Base-by-base conservation (phyloP, 2,888 invertebrate genomes). In the Argyra leucocephala region DNA sequence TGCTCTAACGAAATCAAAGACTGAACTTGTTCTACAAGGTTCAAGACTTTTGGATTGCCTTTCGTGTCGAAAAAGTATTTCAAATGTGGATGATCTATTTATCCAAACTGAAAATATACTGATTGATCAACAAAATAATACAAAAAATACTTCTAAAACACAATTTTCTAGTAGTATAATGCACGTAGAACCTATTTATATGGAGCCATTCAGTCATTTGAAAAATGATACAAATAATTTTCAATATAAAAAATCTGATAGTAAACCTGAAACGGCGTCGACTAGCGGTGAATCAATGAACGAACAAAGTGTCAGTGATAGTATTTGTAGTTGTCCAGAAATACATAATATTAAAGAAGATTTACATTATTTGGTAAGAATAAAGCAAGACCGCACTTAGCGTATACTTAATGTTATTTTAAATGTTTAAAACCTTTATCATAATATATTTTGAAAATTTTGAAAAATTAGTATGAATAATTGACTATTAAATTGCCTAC, bases 301-400 rank as follows among this genome's bases (percentile, higher is more conserved):
- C 64, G 67, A 67, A 60, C 66, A 66, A 57, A 64, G 67, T 62
- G 64, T 66, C 1, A 65, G 31, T 22, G 23, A 63, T 62, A 67
- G 67, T 24, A 65, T 67, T 36, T 72, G 72, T 61, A 69, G 66
- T 62, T 73, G 72, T 62, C 70, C 70, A 18, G 71, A 71, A 65
- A 66, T 70, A 62, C 71, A 72, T 66, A 65, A 66, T 62, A 69
- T 67, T 65, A 66, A 65, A 48, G 65, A 66, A 62, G 73, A 73
- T 66, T 66, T 71, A 64, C 73, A 73, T 69, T 73, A 73, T 66
- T 68, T 73, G 72, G 73, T 73, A 65, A 71, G 71, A n/a, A n/a
- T n/a, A n/a, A n/a, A n/a, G n/a, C n/a, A n/a, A n/a, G n/a, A n/a
- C n/a, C n/a, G n/a, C n/a, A n/a, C n/a, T n/a, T n/a, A n/a, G n/a